Evolutionary conservation across 2,888 invertebrate species (phyloP).

Genomic region (Acanthopleura granulata): DNA sequence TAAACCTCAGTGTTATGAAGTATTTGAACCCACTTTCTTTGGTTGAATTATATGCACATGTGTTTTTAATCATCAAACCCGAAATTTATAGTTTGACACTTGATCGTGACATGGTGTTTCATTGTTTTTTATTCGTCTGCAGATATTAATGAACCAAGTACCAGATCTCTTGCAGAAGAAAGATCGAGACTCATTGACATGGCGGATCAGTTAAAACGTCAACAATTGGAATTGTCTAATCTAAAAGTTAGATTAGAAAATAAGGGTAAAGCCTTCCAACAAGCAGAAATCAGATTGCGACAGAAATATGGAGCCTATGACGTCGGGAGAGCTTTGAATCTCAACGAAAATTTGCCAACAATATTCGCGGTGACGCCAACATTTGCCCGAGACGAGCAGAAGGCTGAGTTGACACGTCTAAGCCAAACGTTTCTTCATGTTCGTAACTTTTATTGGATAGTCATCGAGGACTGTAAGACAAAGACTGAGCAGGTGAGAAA

Average conservation of each 20-base stretch:
- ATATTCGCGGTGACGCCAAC: constrained; percentile 96
- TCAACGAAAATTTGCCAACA: constrained; percentile 71
- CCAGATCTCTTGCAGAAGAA: too few relatives aligned
- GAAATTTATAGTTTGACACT: too few relatives aligned
- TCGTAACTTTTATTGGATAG: constrained; percentile 91
- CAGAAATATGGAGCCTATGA: not conserved
- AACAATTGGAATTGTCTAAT: not conserved
- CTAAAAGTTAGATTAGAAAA: not conserved
- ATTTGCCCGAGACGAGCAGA: constrained; percentile 86
- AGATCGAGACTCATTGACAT: not conserved
- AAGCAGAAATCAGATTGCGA: not conserved
- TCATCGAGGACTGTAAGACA: constrained; percentile 86
- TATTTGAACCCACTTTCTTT: too few relatives aligned
- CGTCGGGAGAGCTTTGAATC: too few relatives aligned
- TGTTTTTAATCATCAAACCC: too few relatives aligned
- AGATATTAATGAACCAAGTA: too few relatives aligned
- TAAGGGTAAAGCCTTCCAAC: not conserved
- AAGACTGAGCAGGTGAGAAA: constrained; percentile 81
- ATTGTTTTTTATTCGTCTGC: too few relatives aligned
- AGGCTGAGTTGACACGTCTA: constrained; percentile 91
- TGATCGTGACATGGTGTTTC: too few relatives aligned
- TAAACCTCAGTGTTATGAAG: too few relatives aligned
- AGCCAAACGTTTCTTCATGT: constrained; percentile 87
- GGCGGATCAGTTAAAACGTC: not conserved
- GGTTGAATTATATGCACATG: too few relatives aligned